phyloP scores from a whole-genome alignment of 1,140 invertebrate genomes.

The Geopemphigus sp. region DNA sequence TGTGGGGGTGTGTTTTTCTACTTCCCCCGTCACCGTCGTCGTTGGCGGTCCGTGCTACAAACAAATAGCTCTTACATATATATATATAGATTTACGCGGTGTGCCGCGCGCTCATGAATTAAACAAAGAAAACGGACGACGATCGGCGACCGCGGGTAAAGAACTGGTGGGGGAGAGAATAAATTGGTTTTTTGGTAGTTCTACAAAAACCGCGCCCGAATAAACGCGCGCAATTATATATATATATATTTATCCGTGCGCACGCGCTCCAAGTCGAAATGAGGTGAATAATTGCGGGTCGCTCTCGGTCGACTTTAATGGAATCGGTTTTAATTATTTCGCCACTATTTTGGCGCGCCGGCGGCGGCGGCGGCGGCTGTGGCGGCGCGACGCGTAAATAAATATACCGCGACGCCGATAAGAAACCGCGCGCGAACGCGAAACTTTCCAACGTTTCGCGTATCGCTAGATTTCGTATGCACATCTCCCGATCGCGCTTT shows the following conservation, averaged over 20 bases:
- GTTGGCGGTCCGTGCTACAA: background rate
- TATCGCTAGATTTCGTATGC: conserved; percentile 1
- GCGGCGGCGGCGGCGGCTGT: background rate
- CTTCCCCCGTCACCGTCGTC: background rate
- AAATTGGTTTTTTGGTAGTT: conserved; percentile 46
- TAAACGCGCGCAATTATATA: background rate
- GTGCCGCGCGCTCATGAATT: conserved; percentile 40
- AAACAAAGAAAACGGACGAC: conserved; percentile 40
- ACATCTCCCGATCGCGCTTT: background rate
- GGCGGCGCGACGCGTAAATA: background rate
- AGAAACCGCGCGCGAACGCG: conserved; percentile 20
- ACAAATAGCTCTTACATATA: conserved; percentile 31
- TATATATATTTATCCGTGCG: conserved; percentile 7
- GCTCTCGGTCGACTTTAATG: conserved; percentile 40
- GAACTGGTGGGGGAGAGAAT: background rate
- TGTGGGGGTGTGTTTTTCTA: too few species aligned
- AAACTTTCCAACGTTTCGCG: conserved; percentile 4
- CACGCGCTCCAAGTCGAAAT: background rate
- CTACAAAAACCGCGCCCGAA: conserved; percentile 32
- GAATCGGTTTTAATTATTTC: conserved; percentile 49
- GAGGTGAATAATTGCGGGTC: conserved; percentile 39
- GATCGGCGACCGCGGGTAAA: background rate
- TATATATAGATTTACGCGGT: too few species aligned
- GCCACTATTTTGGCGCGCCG: conserved; percentile 33
- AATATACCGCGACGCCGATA: conserved; percentile 13